Evolutionary conservation across 2,797 vertebrate genomes (phyloP).

Genomic region (Neostethus bicornis): DNA sequence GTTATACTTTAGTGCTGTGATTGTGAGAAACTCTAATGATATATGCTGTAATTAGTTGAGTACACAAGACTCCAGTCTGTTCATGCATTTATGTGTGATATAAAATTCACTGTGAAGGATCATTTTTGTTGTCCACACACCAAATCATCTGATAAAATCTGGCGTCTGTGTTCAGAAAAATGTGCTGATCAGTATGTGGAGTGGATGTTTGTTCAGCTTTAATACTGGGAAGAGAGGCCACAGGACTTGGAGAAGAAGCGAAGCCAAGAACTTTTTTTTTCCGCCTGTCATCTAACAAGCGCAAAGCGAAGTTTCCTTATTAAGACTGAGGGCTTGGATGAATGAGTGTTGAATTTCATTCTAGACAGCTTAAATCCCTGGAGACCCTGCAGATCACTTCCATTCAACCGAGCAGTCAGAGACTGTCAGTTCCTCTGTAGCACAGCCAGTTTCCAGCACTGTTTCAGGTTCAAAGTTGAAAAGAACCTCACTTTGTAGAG

Average conservation of each 20-base stretch:
- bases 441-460: slow-evolving; percentile 17
- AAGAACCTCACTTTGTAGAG: slow-evolving; percentile 14
- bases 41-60: neutral
- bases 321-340: slow-evolving; percentile 63
- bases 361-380: slow-evolving; percentile 58
- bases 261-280: slow-evolving; percentile 36
- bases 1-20: too few species aligned
- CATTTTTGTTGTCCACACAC: slow-evolving; percentile 21
- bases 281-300: slow-evolving; percentile 53
- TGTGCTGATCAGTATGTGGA: slow-evolving; percentile 49
- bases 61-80: neutral
- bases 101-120: neutral
- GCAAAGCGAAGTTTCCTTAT: slow-evolving; percentile 72
- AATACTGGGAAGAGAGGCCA: slow-evolving; percentile 61
- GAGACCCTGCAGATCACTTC: slow-evolving; percentile 55
- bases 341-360: slow-evolving; percentile 64
- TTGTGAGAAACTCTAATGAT: neutral
- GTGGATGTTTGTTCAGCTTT: slow-evolving; percentile 79
- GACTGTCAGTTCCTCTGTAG: slow-evolving; percentile 35
- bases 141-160: slow-evolving; percentile 45
- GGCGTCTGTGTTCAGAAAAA: slow-evolving; percentile 44
- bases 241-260: slow-evolving; percentile 51
- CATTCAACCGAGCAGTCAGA: slow-evolving; percentile 52
- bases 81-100: neutral
- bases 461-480: slow-evolving; percentile 20